Percentiles rank a stretch among this genome's conserved stretches.
Evolutionary conservation across 30 jellyfish, hydroid and myxozoan species (phyloP).

Genomic region (Aurelia aurita): DNA sequence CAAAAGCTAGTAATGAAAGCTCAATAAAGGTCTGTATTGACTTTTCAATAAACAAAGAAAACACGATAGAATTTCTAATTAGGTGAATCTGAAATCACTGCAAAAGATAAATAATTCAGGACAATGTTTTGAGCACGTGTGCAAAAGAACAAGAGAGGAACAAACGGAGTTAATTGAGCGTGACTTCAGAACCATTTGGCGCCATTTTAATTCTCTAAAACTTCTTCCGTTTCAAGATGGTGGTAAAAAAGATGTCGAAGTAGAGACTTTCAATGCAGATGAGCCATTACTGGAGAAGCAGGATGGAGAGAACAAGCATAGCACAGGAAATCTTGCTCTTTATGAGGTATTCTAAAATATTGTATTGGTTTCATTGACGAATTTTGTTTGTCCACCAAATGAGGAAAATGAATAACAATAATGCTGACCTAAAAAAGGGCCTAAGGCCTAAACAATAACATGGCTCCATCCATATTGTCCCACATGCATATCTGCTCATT

Average conservation of each 20-base stretch:
- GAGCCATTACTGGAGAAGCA: conserved; percentile 35
- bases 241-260: neutral
- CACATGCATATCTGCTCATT: too few relatives aligned
- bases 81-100: too few relatives aligned
- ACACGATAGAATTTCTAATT: too few relatives aligned
- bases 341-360: conserved; percentile 28
- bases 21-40: too few relatives aligned
- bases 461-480: too few relatives aligned
- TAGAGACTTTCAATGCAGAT: neutral
- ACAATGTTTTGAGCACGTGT: neutral
- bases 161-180: conserved; percentile 6
- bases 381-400: too few relatives aligned
- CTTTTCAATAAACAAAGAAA: too few relatives aligned
- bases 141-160: neutral
- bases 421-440: too few relatives aligned
- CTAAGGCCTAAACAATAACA: too few relatives aligned
- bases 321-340: conserved; percentile 63
- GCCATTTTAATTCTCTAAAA: conserved; percentile 3
- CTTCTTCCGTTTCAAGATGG: neutral
- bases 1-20: too few relatives aligned
- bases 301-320: conserved; percentile 16
- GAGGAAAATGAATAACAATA: too few relatives aligned
- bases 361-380: too few relatives aligned
- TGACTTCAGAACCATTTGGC: conserved; percentile 7
- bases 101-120: neutral